Base-by-base conservation (phyloP, 2,888 invertebrate species). In the Lithophane leautieri region DNA sequence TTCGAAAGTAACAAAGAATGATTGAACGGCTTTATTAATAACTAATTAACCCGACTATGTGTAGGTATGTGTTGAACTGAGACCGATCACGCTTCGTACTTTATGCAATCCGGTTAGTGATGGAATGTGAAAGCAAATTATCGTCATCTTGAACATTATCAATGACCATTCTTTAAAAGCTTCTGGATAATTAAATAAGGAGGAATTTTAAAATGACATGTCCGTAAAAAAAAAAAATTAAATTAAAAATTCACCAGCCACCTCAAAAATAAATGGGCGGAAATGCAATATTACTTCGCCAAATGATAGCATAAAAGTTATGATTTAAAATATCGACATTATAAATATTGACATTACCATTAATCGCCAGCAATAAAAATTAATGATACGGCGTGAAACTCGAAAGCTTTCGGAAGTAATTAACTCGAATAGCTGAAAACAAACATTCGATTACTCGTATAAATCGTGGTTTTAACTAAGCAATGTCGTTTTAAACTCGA, bases 1-100 rank as follows among this genome's bases (percentile, higher is more conserved):
- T 89, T 90, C 73, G 90, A 90, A 90, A 90, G 89, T 86, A 90
- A 88, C 88, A 88, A 89, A 85, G 80, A 83, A 90, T 92, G 92
- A 91, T 91, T 83, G 91, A 91, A 87, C 85, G 84, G 76, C 81
- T 90, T 86, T 89, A 88, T 89, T 89, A 89, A 79, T 72, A 70
- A 79, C 83, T 91, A 91, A 93, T 92, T 92, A 92, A 90, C 91
- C 91, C 76, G 58, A 87, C 89, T 90, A 86, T 76, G 70, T 79
- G 83, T 82, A 80, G 60, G 80, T 83, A 78, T 58, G 77, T 73
- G 76, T 77, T 72, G 67, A 75, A 71, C 79, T 85, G 86, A 87
- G 88, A 84, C 83, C 82, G 72, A 82, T 65, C 79, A 70, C 50
- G 66, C 70, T 61, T 65, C n/a, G 54, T 77, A 50, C 67, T 70